phyloP scores from a whole-genome alignment of 2,797 vertebrate genomes.

The Dendrocincla fuliginosa region DNA sequence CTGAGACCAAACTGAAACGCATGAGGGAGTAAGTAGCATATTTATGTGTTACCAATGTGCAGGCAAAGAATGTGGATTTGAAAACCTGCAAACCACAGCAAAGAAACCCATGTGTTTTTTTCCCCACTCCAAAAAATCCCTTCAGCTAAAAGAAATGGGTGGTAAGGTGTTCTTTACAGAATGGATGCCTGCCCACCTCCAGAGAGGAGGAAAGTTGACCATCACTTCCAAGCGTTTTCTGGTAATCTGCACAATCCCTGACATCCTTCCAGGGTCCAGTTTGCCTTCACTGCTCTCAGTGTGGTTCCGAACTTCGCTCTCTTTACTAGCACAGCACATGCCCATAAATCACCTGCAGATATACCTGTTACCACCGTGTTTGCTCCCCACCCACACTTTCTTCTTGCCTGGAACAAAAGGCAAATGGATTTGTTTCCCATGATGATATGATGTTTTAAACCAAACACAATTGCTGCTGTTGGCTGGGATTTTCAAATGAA shows the following conservation, averaged over 20 bases:
- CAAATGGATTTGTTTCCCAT: neutral
- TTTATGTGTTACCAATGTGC: neutral
- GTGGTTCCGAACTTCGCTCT: neutral
- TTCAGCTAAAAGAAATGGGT: neutral
- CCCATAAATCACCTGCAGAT: neutral
- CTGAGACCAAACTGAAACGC: slow-evolving; percentile 68
- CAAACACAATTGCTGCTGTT: neutral
- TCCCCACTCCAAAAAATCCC: neutral
- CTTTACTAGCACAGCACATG: neutral
- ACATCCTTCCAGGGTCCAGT: neutral
- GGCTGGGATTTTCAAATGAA: neutral
- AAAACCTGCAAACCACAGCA: neutral
- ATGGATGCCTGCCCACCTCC: neutral
- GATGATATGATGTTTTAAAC: neutral
- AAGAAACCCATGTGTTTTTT: neutral
- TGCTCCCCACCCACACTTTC: neutral
- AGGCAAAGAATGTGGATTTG: neutral
- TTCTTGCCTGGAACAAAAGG: neutral
- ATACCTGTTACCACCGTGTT: neutral
- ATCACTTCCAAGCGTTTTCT: neutral
- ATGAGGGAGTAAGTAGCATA: slow-evolving; percentile 79
- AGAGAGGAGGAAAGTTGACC: neutral
- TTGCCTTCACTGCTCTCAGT: neutral
- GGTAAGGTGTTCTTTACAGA: neutral
- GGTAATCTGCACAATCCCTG: neutral